Evolutionary conservation across 2,113 vertebrate genomes (phyloP).

Genomic region (Anser brachyrhynchus): DNA sequence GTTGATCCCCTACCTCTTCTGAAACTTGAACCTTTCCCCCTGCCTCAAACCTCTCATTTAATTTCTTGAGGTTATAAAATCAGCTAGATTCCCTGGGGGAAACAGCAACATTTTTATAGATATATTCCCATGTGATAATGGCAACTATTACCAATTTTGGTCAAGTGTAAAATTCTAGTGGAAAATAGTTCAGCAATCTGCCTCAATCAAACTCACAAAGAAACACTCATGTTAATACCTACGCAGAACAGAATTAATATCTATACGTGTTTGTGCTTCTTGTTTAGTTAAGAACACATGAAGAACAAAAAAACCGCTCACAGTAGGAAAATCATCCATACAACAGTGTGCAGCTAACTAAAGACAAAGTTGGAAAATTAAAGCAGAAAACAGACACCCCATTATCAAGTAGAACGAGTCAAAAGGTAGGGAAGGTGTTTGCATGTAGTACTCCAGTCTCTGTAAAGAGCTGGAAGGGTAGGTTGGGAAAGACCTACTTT

Average conservation of each 20-base stretch:
- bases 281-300: not conserved
- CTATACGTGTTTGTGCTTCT: not conserved
- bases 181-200: constrained; percentile 8
- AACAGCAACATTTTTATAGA: constrained; percentile 31
- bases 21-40: not conserved
- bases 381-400: not conserved
- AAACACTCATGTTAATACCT: not conserved
- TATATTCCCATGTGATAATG: constrained; percentile 42
- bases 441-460: not conserved
- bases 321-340: not conserved
- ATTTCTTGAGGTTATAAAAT: constrained; percentile 32
- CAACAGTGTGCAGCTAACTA: not conserved
- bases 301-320: not conserved
- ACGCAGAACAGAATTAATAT: not conserved
- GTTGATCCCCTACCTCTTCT: not conserved
- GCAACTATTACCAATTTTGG: constrained; percentile 39
- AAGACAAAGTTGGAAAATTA: not conserved
- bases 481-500: not conserved
- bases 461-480: not conserved
- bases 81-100: not conserved
- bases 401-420: not conserved
- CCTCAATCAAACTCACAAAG: not conserved
- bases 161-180: constrained; percentile 34
- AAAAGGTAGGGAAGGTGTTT: not conserved
- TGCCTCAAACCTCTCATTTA: not conserved